phyloP scores from a whole-genome alignment of 2,797 vertebrate species.

The Hyperoplus immaculatus region DNA sequence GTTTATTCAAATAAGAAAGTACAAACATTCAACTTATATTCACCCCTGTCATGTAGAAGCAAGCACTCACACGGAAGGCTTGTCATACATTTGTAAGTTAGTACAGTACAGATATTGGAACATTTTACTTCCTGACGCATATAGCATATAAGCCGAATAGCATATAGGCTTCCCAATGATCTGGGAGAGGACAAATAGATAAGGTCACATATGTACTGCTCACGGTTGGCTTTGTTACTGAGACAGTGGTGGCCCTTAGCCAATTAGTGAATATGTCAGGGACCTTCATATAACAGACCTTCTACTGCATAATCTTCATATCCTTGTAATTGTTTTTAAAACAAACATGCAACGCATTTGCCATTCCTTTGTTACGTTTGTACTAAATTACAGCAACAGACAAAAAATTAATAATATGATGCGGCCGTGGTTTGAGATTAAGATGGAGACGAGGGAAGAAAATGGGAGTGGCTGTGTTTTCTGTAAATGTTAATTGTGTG shows the following conservation, averaged over 20 bases:
- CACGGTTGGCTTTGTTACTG: slow-evolving; percentile 51
- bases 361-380: slow-evolving; percentile 47
- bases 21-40: not conserved
- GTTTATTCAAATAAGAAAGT: not conserved
- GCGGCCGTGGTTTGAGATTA: slow-evolving; percentile 73
- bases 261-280: slow-evolving; percentile 63
- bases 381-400: slow-evolving; percentile 33
- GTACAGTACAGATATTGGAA: not conserved
- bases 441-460: slow-evolving; percentile 67
- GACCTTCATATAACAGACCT: slow-evolving; percentile 58
- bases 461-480: slow-evolving; percentile 84
- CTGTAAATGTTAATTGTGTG: slow-evolving; percentile 92
- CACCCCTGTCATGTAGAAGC: not conserved
- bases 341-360: slow-evolving; percentile 24
- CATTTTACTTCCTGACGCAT: too few relatives aligned
- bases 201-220: slow-evolving; percentile 55
- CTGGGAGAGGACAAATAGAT: slow-evolving; percentile 30
- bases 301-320: slow-evolving; percentile 55
- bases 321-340: slow-evolving; percentile 57
- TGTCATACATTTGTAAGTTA: not conserved
- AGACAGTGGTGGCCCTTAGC: slow-evolving; percentile 42
- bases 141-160: not conserved
- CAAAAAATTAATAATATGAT: not conserved
- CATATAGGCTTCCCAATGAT: slow-evolving; percentile 8
- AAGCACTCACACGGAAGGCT: not conserved